Percentiles rank a stretch among this genome's conserved stretches.
Evolutionary conservation across 2,888 invertebrate genomes (phyloP).

Genomic region (Seira musarum): DNA sequence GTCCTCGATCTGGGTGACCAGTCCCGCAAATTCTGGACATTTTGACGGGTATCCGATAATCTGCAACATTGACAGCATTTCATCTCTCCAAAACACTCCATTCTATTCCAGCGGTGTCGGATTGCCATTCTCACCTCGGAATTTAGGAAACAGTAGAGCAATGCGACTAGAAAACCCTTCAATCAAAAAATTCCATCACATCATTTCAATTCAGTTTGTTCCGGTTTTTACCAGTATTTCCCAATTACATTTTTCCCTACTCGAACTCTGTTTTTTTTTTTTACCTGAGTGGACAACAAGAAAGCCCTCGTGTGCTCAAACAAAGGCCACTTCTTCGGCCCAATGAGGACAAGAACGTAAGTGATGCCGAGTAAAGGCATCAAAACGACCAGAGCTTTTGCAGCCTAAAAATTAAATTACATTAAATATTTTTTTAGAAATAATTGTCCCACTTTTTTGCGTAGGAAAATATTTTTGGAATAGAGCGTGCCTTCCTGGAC

Average conservation of each 20-base stretch:
- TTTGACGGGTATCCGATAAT: slow-evolving; percentile 23
- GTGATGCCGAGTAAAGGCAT: slow-evolving; percentile 94
- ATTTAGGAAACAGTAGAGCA: slow-evolving; percentile 94
- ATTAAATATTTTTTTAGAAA: neutral
- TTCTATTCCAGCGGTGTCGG: slow-evolving; percentile 84
- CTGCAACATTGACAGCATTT: slow-evolving; percentile 50
- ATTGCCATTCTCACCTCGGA: slow-evolving; percentile 91
- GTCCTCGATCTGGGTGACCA: slow-evolving; percentile 77
- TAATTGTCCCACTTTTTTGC: neutral
- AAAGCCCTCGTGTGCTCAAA: slow-evolving; percentile 86
- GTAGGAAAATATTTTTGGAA: neutral
- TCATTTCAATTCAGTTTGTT: no score
- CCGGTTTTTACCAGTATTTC: no score
- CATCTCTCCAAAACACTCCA: slow-evolving; percentile 76
- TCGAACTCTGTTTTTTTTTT: neutral
- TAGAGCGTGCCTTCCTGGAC: slow-evolving; percentile 83
- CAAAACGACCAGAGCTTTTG: slow-evolving; percentile 90
- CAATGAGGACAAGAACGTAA: slow-evolving; percentile 87
- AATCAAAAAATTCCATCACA: no score
- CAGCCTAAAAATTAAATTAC: slow-evolving; percentile 71
- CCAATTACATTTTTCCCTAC: no score
- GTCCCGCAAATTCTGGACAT: slow-evolving; percentile 57
- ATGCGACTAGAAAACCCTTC: slow-evolving; percentile 90
- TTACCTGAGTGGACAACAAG: slow-evolving; percentile 91
- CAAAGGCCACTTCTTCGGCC: slow-evolving; percentile 82